Base-by-base conservation (phyloP, 64 coral and sea anemone genomes). In the Stylophora pistillata region DNA sequence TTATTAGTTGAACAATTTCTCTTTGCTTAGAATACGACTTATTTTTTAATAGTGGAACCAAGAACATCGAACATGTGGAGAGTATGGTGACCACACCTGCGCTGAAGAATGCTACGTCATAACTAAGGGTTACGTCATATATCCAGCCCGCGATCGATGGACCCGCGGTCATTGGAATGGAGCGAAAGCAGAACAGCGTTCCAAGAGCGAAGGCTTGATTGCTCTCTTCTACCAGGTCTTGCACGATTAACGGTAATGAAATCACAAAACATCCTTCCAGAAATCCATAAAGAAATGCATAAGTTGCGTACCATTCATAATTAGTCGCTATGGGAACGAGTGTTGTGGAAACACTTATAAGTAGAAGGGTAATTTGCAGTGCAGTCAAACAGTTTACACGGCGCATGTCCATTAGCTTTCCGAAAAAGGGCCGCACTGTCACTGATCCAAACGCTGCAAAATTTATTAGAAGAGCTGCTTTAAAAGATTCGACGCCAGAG, bases 101-200 rank as follows among this genome's bases (percentile, higher is more conserved):
- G 20, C 30, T 61, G 4, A 87, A 61, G 29, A 87, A 87, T 0
- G 86, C 55, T 12, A 76, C 86, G 52, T n/a, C 15, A 9, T 87
- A 87, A 61, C 85, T 87, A 9, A 57, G 25, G 28, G 25, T 76
- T 32, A 27, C 63, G 55, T 88, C 86, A n/a, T 75, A 88, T 17
- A 88, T 88, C 86, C 86, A 88, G 20, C 87, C 87, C 12, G 87
- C 87, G 29, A 89, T 68, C 0, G 87, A 68, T 1, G 87, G 74
- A 0, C 87, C 87, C 4, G 59, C 87, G 13, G 33, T 60, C 54
- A 10, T 5, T 3, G 73, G 57, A 53, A 89, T 30, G 10, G 74
- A 34, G 14, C 78, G 10, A 30, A 70, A 21, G 34, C n/a, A 77
- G 16, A 53, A 77, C 9, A 68, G 14, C 10, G 58, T 17, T 23